Evolutionary conservation across 2,888 invertebrate species (phyloP).

Genomic region (Tetanocera ferruginea): DNA sequence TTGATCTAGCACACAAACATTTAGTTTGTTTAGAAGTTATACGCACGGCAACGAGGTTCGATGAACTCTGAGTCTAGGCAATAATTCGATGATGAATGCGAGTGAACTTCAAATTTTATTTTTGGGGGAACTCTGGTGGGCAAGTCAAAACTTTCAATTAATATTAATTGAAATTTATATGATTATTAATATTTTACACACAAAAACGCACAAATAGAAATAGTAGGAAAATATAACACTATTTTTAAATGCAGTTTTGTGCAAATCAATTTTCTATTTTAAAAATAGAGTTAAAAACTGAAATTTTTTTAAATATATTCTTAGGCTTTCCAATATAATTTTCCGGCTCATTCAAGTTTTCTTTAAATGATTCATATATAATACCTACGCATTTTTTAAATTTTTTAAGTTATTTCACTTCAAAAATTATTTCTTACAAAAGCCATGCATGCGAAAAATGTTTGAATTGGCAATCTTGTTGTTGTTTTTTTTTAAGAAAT

Average conservation of each 20-base stretch:
- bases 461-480: no score
- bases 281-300: no score
- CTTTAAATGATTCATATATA: no score
- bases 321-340: no score
- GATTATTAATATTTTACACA: slow-evolving; percentile 4
- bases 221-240: background rate
- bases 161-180: slow-evolving; percentile 23
- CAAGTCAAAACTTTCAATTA: slow-evolving; percentile 24
- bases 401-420: no score
- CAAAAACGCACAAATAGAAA: background rate
- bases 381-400: no score
- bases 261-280: background rate
- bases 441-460: no score
- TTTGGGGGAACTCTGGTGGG: background rate
- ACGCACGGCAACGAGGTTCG: background rate
- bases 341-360: no score
- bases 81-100: background rate
- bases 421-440: no score
- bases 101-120: background rate
- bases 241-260: background rate
- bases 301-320: no score
- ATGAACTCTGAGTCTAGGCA: background rate
- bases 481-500: background rate
- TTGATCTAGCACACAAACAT: no score
- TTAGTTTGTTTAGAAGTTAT: no score